Evolutionary conservation across 2,113 vertebrate species (phyloP), one percentile per base, ranked within the genome.

Genomic region (Salvelinus fontinalis): DNA sequence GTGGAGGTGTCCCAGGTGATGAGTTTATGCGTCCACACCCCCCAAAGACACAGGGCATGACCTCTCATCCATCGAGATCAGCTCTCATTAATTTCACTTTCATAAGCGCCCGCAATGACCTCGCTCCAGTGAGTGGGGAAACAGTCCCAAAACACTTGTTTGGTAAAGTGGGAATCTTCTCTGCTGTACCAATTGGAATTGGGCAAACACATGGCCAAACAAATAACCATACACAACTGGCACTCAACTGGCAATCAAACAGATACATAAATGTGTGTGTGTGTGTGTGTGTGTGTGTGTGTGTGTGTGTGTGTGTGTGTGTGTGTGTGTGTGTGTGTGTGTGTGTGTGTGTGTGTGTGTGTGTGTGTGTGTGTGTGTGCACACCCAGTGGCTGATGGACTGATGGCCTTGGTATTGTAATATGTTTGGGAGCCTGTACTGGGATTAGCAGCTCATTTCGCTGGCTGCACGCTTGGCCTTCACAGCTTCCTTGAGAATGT

Each of bases 51-150:
- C 75, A 0, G 87, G 89, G 87, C 91, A 83, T 88, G 94, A 95
- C 94, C 95, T 88, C 93, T 84, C 88, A 94, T 93, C 92, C 91
- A 91, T 89, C 88, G 88, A 93, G 92, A 94, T 93, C 93, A 91
- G 76, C 93, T 93, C 92, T 93, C 94, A 95, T 95, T 96, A 96
- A 95, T 95, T 95, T 95, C 94, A 95, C 94, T 95, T 95, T 95
- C 93, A 95, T 94, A 90, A 90, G 94, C 91, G 92, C 90, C 88
- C 92, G 91, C 96, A 95, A 96, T 96, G 95, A 96, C 92, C 92
- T 93, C 87, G 91, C 93, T 83, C 92, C 88, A 82, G 11, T 84
- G 85, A 89, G 84, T 20, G 81, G 69, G 62, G 76, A 75, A 51
- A 79, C 3, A 71, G 74, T 59, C 75, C 79, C 88, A 95, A 92